Conservation (phyloP, 2,888 invertebrate genomes). For the Cerceris rybyensis region DNA sequence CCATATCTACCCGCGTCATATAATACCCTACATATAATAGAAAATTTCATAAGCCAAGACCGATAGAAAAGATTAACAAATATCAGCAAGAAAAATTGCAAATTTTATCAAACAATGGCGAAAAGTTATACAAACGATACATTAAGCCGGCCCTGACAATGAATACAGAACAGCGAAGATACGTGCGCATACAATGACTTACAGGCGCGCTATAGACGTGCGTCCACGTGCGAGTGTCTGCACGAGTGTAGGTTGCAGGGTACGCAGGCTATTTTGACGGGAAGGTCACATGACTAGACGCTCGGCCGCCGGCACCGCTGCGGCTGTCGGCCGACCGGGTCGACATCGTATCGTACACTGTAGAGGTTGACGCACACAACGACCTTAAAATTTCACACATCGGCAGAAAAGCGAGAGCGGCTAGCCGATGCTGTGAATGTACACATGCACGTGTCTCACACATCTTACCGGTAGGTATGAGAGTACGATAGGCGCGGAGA, state of each 20-base stretch:
- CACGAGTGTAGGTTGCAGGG: constrained; percentile 52
- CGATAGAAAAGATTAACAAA: too few relatives aligned
- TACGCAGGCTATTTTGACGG: constrained; percentile 89
- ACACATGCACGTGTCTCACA: constrained; percentile 3
- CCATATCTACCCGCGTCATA: too few relatives aligned
- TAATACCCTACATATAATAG: too few relatives aligned
- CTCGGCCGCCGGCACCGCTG: constrained; percentile 61
- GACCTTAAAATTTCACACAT: not conserved
- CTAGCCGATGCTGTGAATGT: constrained; percentile 23
- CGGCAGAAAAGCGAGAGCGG: constrained; percentile 12
- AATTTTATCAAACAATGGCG: not conserved
- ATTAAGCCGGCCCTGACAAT: constrained; percentile 53
- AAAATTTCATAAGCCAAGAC: too few relatives aligned
- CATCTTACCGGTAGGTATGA: constrained; percentile 27
- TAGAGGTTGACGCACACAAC: not conserved
- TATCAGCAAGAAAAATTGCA: too few relatives aligned
- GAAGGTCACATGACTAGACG: constrained; percentile 89
- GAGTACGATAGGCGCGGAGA: constrained; percentile 31
- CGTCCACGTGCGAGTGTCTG: constrained; percentile 18
- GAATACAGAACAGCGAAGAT: constrained; percentile 44
- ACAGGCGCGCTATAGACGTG: constrained; percentile 3
- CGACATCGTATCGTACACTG: constrained; percentile 22
- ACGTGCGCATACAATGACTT: constrained; percentile 7
- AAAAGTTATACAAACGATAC: not conserved
- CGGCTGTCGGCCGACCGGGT: constrained; percentile 36